Evolutionary conservation across 2,888 invertebrate genomes (phyloP).

Genomic region (Pachymerium ferrugineum): DNA sequence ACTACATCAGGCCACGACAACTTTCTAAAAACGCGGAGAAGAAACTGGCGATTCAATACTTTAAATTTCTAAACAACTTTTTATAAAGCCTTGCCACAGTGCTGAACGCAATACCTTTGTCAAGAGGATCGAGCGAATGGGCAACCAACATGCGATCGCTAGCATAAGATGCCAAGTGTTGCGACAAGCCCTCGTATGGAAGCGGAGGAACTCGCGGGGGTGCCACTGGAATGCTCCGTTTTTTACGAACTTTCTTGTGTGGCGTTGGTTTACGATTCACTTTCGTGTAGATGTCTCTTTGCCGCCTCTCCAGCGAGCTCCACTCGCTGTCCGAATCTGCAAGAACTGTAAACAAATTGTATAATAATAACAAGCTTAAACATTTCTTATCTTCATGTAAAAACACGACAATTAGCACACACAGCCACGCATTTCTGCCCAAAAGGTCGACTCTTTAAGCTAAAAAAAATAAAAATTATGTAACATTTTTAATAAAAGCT

Average conservation of each 20-base stretch:
- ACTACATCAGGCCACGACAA: background rate
- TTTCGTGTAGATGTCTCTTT: slow-evolving; percentile 55
- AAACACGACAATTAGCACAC: too few relatives aligned
- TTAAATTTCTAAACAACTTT: too few relatives aligned
- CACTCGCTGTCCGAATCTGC: slow-evolving; percentile 88
- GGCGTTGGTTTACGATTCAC: slow-evolving; percentile 58
- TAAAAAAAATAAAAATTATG: too few relatives aligned
- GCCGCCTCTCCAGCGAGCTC: slow-evolving; percentile 62
- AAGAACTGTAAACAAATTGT: slow-evolving; percentile 55
- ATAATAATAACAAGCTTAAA: background rate
- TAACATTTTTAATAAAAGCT: too few relatives aligned
- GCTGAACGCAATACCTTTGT: slow-evolving; percentile 38
- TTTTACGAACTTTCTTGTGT: slow-evolving; percentile 66
- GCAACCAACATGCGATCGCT: slow-evolving; percentile 39
- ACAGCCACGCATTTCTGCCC: too few relatives aligned
- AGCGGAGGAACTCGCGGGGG: slow-evolving; percentile 73
- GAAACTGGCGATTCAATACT: background rate
- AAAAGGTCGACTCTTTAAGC: too few relatives aligned
- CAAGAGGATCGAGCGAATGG: slow-evolving; percentile 40
- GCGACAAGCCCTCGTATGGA: slow-evolving; percentile 45
- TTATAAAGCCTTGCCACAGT: slow-evolving; percentile 24
- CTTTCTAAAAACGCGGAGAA: background rate
- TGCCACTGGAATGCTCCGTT: slow-evolving; percentile 75
- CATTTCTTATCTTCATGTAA: too few relatives aligned
- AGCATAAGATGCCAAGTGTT: slow-evolving; percentile 32